Percentiles rank a stretch among this genome's conserved stretches.
These are phyloP conservation scores for Oreochromis spilurus DNA, from an alignment of 2,113 vertebrate genomes.

Conservation along the genomic window DNA sequence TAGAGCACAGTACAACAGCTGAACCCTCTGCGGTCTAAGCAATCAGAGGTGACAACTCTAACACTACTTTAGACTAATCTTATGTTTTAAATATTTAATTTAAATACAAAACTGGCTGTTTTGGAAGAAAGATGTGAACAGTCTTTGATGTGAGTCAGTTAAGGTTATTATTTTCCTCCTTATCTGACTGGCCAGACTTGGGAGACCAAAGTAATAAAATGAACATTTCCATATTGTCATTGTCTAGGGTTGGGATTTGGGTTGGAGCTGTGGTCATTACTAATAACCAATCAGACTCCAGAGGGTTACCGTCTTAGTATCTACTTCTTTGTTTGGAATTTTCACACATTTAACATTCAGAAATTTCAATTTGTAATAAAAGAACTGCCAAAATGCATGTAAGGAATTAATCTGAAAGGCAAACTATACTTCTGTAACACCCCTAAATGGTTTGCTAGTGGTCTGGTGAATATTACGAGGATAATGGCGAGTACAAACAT, in stretches of 20 bases:
- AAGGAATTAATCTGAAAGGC: accelerated
- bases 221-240: accelerated
- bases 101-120: neutral
- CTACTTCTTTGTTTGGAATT: neutral
- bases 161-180: neutral
- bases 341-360: neutral
- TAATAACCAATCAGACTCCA: neutral
- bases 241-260: neutral
- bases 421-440: neutral
- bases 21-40: accelerated
- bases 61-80: neutral
- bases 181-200: neutral
- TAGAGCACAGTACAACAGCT: neutral
- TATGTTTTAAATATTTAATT: neutral
- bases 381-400: neutral
- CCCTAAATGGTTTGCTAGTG: neutral
- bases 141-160: neutral
- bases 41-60: neutral
- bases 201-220: neutral
- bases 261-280: neutral
- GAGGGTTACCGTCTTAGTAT: neutral
- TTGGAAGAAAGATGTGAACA: neutral
- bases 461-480: neutral
- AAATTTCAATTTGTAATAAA: neutral
- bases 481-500: neutral